These are phyloP conservation scores for Brienomyrus longianalis DNA, from an alignment of 2,113 vertebrate species.

Conservation along the genomic window DNA sequence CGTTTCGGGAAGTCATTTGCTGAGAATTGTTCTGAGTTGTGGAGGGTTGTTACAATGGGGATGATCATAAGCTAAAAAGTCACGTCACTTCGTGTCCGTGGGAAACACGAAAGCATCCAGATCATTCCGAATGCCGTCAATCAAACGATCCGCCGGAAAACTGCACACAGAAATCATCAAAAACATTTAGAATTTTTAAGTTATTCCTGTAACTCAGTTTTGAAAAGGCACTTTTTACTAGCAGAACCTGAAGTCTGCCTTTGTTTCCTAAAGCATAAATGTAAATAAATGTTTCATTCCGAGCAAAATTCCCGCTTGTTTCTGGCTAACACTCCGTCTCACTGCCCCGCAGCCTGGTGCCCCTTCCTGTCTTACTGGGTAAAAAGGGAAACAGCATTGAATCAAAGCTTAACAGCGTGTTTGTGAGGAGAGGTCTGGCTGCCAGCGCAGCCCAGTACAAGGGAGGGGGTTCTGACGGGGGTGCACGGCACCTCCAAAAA, in stretches of 20 bases:
- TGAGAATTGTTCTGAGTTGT: neutral
- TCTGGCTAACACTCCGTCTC: neutral
- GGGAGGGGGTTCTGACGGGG: constrained; percentile 8
- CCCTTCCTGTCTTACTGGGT: neutral
- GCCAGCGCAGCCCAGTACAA: neutral
- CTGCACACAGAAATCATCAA: neutral
- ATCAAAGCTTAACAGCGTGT: neutral
- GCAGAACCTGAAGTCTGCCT: too few relatives aligned
- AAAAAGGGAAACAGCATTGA: neutral
- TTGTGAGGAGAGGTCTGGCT: neutral
- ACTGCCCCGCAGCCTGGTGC: neutral
- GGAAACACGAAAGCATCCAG: neutral
- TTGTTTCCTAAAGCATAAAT: neutral
- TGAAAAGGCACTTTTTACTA: neutral
- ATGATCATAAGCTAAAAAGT: neutral
- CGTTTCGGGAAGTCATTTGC: constrained; percentile 15
- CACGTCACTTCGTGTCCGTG: neutral
- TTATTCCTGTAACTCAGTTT: neutral
- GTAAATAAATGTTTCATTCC: neutral
- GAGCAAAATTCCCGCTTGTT: neutral
- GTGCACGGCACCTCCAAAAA: constrained; percentile 50
- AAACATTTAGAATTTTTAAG: neutral
- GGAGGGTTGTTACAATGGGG: neutral
- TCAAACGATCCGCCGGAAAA: neutral
- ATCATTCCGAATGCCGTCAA: neutral